Conservation (phyloP, 2,797 vertebrate genomes). For the Sebastes reedi region DNA sequence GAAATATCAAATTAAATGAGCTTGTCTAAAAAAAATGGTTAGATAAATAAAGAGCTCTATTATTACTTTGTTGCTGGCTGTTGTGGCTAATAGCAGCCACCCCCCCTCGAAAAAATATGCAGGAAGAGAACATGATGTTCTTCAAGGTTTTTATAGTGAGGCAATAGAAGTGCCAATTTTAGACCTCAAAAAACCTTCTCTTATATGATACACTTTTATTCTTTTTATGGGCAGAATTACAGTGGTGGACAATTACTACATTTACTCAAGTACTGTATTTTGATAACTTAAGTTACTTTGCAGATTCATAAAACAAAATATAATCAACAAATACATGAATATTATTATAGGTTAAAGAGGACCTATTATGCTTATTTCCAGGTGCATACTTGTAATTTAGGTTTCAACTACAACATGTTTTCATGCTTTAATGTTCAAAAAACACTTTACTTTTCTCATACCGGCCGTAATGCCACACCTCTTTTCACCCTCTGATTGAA, state of each 20-base stretch:
- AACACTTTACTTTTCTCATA: too few relatives aligned
- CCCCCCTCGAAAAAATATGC: conserved; percentile 5
- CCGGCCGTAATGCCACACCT: accelerated
- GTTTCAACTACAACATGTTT: too few relatives aligned
- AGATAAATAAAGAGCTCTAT: conserved; percentile 62
- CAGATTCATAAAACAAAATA: neutral
- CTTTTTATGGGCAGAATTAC: neutral
- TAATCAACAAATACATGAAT: too few relatives aligned
- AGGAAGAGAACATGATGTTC: conserved; percentile 69
- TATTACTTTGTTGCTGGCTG: conserved; percentile 56
- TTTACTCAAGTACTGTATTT: too few relatives aligned
- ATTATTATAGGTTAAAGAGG: too few relatives aligned
- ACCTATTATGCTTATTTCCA: too few relatives aligned
- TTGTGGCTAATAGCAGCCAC: conserved; percentile 36
- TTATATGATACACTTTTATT: neutral
- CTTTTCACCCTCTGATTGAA: too few relatives aligned
- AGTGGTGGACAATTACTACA: neutral
- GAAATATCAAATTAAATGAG: conserved; percentile 73
- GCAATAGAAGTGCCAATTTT: conserved; percentile 10
- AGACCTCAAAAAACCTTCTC: neutral
- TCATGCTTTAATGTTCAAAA: too few relatives aligned
- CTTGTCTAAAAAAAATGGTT: conserved; percentile 19
- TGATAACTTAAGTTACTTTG: too few relatives aligned
- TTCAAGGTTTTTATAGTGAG: conserved; percentile 27
- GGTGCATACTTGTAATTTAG: too few relatives aligned